phyloP scores from a whole-genome alignment of 2,113 vertebrate species.

The Alligator sinensis region DNA sequence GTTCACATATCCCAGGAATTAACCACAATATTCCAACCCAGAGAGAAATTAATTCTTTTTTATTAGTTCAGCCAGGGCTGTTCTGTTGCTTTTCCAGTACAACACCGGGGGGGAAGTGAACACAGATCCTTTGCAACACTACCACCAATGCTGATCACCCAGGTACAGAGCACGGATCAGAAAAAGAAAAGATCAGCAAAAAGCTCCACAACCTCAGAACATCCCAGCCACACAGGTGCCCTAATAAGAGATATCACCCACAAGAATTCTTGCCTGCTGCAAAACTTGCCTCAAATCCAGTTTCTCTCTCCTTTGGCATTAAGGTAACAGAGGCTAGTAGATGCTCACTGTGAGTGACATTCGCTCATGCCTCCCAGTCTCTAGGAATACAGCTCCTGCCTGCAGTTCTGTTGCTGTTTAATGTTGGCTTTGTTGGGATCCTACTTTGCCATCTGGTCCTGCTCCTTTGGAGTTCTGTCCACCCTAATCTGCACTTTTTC shows the following conservation, averaged over 20 bases:
- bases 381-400: not conserved
- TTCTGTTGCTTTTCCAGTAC: conserved; percentile 1
- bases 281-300: not conserved
- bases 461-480: not conserved
- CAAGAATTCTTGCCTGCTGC: no score
- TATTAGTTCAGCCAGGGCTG: not conserved
- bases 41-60: not conserved
- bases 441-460: not conserved
- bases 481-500: not conserved
- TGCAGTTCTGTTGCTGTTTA: not conserved
- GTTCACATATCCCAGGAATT: not conserved
- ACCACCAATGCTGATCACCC: not conserved
- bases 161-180: not conserved
- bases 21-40: not conserved
- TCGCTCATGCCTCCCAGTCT: not conserved
- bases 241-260: no score
- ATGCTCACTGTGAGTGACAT: not conserved
- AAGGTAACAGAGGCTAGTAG: not conserved
- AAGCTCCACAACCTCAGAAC: not conserved
- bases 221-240: no score
- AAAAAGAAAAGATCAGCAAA: not conserved
- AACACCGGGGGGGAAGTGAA: not conserved
- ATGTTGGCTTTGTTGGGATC: not conserved
- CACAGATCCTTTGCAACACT: not conserved
- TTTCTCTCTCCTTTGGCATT: not conserved